phyloP scores from a whole-genome alignment of 1,140 invertebrate genomes.

The Orius insidiosus region DNA sequence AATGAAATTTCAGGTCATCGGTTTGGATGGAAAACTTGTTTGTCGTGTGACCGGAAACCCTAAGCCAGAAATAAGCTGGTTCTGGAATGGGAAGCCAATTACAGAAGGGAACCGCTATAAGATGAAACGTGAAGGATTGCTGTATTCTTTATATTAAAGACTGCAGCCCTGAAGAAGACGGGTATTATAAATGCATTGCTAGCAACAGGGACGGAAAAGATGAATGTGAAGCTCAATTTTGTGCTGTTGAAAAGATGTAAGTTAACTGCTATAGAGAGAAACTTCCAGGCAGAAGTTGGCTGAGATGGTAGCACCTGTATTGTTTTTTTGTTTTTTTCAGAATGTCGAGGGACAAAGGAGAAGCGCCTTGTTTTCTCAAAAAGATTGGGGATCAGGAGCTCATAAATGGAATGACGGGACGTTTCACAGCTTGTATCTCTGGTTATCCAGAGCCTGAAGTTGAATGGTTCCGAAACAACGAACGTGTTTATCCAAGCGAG shows the following conservation, averaged over 20 bases:
- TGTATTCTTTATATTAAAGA: constrained; percentile 56
- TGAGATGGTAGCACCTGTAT: too few species aligned
- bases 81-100: constrained; percentile 53
- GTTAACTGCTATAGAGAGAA: too few species aligned
- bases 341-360: constrained; percentile 51
- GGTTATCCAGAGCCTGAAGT: constrained; percentile 71
- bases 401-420: constrained; percentile 71
- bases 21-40: constrained; percentile 60
- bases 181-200: constrained; percentile 58
- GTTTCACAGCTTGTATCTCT: constrained; percentile 75
- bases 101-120: constrained; percentile 51
- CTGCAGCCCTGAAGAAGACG: constrained; percentile 47
- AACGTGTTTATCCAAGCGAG: constrained; percentile 60
- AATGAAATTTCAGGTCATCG: constrained; percentile 36
- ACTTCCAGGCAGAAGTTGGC: too few species aligned
- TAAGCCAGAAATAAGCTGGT: constrained; percentile 71
- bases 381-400: constrained; percentile 75
- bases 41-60: constrained; percentile 73
- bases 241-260: constrained; percentile 69
- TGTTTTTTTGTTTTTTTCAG: constrained; percentile 26
- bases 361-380: constrained; percentile 75
- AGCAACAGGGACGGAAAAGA: constrained; percentile 65
- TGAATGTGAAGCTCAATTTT: constrained; percentile 49
- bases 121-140: constrained; percentile 59
- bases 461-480: constrained; percentile 66